A percentile compares a stretch with the other conserved stretches of the same genome.
These are phyloP conservation scores for Psilopsiagon aurifrons DNA, from an alignment of 2,113 vertebrate genomes.

Conservation along the genomic window DNA sequence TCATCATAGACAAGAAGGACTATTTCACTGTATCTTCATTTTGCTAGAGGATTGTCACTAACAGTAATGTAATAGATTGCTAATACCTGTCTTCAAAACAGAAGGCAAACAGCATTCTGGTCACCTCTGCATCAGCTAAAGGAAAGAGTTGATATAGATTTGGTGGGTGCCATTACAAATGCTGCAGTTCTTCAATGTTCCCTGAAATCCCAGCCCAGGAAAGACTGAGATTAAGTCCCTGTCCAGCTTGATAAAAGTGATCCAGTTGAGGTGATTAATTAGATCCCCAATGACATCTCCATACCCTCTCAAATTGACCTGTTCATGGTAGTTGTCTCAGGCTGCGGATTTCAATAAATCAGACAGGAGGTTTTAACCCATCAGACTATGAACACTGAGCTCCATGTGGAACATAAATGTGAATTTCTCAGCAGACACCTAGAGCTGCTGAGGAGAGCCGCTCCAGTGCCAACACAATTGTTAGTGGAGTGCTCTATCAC, in stretches of 20 bases:
- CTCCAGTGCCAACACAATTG: rapidly evolving
- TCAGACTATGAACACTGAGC: neutral
- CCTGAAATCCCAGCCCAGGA: neutral
- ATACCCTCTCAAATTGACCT: neutral
- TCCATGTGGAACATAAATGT: neutral
- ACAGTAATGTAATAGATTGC: neutral
- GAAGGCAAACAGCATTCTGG: neutral
- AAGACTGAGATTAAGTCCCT: neutral
- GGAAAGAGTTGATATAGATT: neutral
- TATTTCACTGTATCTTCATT: neutral
- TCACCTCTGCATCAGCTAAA: neutral
- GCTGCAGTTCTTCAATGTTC: neutral
- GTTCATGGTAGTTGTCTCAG: neutral
- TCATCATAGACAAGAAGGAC: neutral
- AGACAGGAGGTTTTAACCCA: neutral
- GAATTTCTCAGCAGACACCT: neutral
- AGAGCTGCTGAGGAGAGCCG: neutral
- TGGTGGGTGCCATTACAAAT: neutral
- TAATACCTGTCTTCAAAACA: neutral
- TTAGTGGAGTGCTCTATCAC: neutral
- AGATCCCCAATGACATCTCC: neutral
- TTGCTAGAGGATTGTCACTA: neutral
- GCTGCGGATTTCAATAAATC: neutral
- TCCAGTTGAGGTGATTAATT: neutral
- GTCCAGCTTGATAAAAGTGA: neutral